Evolutionary conservation across 1,140 invertebrate genomes (phyloP), one percentile per base, ranked within the genome.

Genomic region (Polypedilum pembai): DNA sequence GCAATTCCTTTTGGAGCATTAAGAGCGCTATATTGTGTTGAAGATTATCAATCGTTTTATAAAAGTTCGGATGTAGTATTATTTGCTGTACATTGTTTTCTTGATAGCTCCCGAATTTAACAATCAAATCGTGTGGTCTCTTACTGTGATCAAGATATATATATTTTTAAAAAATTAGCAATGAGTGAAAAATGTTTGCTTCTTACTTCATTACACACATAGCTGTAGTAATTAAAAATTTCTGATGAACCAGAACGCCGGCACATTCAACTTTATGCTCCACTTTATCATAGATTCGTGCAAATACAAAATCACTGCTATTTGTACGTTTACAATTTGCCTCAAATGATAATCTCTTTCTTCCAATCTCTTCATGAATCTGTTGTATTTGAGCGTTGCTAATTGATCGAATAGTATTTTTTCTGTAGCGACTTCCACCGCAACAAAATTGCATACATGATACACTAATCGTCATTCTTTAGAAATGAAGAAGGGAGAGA

Each of bases 361-460:
- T 12, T 12, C 45, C n/a, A 18, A n/a, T 18, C n/a, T 18, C 18
- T 18, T 69, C 65, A 18, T 21, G 65, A 18, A 69, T 69, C 18
- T 69, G 65, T 8, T 21, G 65, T 18, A 69, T 69, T 69, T 69
- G 65, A 69, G 65, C 65, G 8, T 69, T 18, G 20, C 65, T 69
- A 20, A 69, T 18, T 18, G 65, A 69, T 69, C 65, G 65, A 18
- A 69, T 69, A 18, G 65, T 20, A 69, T 18, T 18, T 20, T 21
- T 18, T 69, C 20, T 69, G 1, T 21, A 21, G 65, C 20, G 45
- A 15, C 12, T n/a, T 56, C 45, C 20, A 69, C 65, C 65, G 18
- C 65, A 69, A 20, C 65, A 69, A 12, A 69, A 18, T 18, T 18
- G 17, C 17, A 20, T 69, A 18, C 65, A 69, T 18, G 65, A 18